Evolutionary conservation across 2,888 invertebrate genomes (phyloP).

Genomic region (Tipula lateralis): DNA sequence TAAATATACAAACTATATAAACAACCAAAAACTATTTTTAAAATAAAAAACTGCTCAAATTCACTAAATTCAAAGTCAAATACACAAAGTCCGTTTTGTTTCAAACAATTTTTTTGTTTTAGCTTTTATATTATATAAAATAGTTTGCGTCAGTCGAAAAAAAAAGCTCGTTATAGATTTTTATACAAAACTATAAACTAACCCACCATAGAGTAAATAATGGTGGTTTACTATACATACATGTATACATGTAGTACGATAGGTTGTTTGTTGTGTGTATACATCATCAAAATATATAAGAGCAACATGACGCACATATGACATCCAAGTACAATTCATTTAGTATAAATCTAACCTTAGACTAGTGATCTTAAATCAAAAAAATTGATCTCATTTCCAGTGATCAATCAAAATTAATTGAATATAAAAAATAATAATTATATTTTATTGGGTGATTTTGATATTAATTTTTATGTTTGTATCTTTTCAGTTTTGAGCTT

Average conservation of each 20-base stretch:
- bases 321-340: not conserved
- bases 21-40: not conserved
- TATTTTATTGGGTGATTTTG: not conserved
- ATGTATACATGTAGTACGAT: too few species aligned
- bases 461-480: not conserved
- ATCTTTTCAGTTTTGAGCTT: not conserved
- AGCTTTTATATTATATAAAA: not conserved
- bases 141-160: not conserved
- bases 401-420: slow-evolving; percentile 15
- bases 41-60: not conserved
- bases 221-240: too few species aligned
- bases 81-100: not conserved
- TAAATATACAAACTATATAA: not conserved
- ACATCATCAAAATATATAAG: too few species aligned
- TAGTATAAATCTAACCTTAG: not conserved
- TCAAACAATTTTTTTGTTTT: too few species aligned
- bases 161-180: not conserved
- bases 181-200: too few species aligned
- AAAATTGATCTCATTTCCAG: not conserved
- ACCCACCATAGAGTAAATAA: too few species aligned
- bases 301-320: not conserved
- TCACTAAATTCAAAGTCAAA: slow-evolving; percentile 13
- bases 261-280: too few species aligned
- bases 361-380: not conserved
- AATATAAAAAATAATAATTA: not conserved